These are phyloP conservation scores for Stenoptilia bipunctidactyla DNA, from an alignment of 2,888 invertebrate species.

Conservation along the genomic window DNA sequence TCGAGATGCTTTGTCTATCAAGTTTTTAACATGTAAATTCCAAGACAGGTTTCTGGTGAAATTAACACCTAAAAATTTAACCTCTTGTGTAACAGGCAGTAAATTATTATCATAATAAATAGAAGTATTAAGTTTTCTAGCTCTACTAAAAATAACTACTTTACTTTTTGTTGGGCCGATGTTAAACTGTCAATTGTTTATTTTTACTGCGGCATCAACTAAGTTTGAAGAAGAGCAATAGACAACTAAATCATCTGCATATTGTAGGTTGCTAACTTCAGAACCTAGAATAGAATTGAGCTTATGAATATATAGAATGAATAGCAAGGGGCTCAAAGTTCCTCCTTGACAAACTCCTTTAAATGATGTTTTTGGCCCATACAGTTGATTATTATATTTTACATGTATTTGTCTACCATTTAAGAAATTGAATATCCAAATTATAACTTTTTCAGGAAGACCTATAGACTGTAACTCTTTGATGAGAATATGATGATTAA, in stretches of 20 bases:
- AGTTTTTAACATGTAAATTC: constrained; percentile 2
- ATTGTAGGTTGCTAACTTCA: constrained; percentile 10
- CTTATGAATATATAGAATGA: constrained; percentile 10
- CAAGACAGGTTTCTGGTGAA: constrained; percentile 6
- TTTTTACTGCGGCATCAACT: not conserved
- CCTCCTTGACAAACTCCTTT: constrained; percentile 13
- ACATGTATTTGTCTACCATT: constrained; percentile 11
- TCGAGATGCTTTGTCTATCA: not conserved
- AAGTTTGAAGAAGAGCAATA: not conserved
- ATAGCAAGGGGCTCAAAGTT: constrained; percentile 9
- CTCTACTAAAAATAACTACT: constrained; percentile 3
- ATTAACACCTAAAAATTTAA: constrained; percentile 6
- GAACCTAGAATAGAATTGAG: constrained; percentile 10
- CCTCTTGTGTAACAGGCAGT: constrained; percentile 2
- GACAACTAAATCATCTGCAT: constrained; percentile 9
- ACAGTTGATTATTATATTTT: constrained; percentile 8
- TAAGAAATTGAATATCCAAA: constrained; percentile 10
- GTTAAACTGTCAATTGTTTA: constrained; percentile 3
- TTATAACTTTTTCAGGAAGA: constrained; percentile 9
- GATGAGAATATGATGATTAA: constrained; percentile 5
- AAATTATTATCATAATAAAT: not conserved
- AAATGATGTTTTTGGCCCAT: constrained; percentile 10
- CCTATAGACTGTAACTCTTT: constrained; percentile 4
- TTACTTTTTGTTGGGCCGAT: constrained; percentile 3
- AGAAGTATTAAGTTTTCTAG: not conserved